phyloP scores from a whole-genome alignment of 2,113 vertebrate genomes.

The Protobothrops mucrosquamatus region DNA sequence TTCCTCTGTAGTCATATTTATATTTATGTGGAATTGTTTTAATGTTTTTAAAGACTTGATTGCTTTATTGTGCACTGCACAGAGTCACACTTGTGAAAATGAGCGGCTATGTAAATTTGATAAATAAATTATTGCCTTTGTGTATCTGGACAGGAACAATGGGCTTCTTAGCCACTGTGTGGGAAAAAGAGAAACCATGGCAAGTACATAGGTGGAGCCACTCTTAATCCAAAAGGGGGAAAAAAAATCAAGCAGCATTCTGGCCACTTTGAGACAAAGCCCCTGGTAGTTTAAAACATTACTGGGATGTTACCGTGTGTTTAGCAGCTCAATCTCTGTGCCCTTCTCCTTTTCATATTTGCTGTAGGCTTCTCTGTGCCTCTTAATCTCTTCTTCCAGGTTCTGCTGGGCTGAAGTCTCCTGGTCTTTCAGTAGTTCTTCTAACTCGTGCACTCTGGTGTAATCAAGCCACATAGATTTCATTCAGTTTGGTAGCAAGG shows the following conservation, averaged over 20 bases:
- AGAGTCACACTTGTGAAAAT: neutral
- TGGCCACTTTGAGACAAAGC: neutral
- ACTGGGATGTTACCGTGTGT: conserved; percentile 73
- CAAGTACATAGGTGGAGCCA: neutral
- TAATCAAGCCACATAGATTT: conserved; percentile 18
- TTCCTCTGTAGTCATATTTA: neutral
- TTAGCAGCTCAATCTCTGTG: conserved; percentile 87
- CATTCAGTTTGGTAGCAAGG: conserved; percentile 15
- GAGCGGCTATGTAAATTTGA: neutral
- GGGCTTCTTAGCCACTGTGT: neutral
- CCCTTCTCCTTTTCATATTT: conserved; percentile 89
- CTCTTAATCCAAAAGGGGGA: neutral
- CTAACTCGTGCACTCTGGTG: conserved; percentile 88
- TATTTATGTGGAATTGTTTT: neutral
- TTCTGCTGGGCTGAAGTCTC: conserved; percentile 84
- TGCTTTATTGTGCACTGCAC: neutral
- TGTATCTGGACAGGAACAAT: neutral
- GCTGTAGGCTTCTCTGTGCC: conserved; percentile 84
- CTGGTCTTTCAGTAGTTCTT: conserved; percentile 95
- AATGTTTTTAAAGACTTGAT: neutral
- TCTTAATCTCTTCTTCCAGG: conserved; percentile 79
- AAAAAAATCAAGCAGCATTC: neutral
- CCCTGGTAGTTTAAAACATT: neutral
- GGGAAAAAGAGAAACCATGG: neutral
- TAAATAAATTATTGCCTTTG: neutral